A percentile compares a stretch with the other conserved stretches of the same genome.
Conservation (phyloP, 2,888 invertebrate genomes). For the Xanthia icteritia region DNA sequence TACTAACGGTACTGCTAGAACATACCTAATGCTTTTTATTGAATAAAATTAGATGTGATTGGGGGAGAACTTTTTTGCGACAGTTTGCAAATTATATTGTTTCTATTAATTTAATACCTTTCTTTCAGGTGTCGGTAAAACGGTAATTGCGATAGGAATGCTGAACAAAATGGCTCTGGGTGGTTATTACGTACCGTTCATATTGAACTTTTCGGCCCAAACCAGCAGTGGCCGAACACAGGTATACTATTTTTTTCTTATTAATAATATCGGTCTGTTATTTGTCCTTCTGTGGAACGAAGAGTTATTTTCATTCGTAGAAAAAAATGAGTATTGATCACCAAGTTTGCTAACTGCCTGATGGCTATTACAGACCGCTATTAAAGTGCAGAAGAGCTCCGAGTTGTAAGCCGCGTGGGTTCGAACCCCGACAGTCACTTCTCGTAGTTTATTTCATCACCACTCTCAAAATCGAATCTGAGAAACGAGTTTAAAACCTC, state of each 20-base stretch:
- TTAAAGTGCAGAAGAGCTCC: not conserved
- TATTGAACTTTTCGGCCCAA: constrained; percentile 97
- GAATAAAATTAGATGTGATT: not conserved
- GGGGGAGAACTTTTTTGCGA: not conserved
- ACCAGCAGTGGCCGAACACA: constrained; percentile 96
- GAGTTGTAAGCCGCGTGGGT: not conserved
- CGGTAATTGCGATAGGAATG: constrained; percentile 94
- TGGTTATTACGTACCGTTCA: constrained; percentile 93
- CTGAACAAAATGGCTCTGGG: constrained; percentile 91
- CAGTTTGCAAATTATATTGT: not conserved
- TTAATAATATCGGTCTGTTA: not conserved
- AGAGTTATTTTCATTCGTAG: not conserved
- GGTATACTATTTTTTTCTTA: constrained; percentile 77
- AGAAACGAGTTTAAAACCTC: not conserved
- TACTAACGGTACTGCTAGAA: not conserved
- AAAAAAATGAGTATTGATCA: not conserved
- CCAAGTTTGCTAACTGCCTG: not conserved
- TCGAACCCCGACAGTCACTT: not conserved
- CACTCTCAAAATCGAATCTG: not conserved
- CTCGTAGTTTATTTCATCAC: not conserved
- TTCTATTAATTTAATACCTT: not conserved
- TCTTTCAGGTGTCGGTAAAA: constrained; percentile 96
- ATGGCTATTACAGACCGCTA: not conserved
- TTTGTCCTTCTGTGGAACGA: not conserved
- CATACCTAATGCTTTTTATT: not conserved